Percentiles rank a stretch among this genome's conserved stretches.
phyloP scores from a whole-genome alignment of 92 coral and sea anemone species.

The Porites lobata region DNA sequence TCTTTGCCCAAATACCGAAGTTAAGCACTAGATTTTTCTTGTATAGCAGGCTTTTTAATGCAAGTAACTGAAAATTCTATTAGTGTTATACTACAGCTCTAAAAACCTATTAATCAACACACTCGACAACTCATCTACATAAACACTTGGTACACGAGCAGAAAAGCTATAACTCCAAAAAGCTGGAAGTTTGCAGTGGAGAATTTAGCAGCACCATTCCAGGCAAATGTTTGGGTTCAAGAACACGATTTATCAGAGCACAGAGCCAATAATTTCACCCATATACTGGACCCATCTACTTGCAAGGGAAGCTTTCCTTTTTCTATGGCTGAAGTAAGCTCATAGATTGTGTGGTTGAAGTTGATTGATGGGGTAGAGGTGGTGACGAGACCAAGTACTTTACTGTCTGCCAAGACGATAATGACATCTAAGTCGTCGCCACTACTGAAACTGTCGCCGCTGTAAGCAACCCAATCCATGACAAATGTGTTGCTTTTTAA shows the following conservation, averaged over 20 bases:
- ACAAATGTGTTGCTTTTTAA: constrained; percentile 53
- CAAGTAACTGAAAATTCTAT: not conserved
- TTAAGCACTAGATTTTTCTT: too few species aligned
- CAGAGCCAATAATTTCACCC: constrained; percentile 51
- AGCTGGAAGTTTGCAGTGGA: not conserved
- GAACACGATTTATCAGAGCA: constrained; percentile 61
- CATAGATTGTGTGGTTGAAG: constrained; percentile 30
- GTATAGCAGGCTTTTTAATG: too few species aligned
- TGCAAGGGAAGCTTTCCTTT: constrained; percentile 45
- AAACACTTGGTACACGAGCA: not conserved
- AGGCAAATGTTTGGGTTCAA: constrained; percentile 42
- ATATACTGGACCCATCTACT: constrained; percentile 47
- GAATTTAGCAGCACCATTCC: not conserved
- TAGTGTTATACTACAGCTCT: not conserved
- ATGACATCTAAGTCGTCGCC: not conserved
- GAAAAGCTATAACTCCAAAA: not conserved
- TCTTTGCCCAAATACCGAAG: too few species aligned
- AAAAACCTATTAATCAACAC: not conserved
- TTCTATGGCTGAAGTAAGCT: constrained; percentile 44
- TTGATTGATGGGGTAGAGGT: constrained; percentile 18
- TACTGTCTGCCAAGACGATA: constrained; percentile 66
- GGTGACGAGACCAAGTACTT: constrained; percentile 23
- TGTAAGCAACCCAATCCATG: constrained; percentile 64
- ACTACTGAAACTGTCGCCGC: not conserved
- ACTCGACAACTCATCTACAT: not conserved